Conservation (phyloP, 1,140 invertebrate species). For the Liolophura sinensis region DNA sequence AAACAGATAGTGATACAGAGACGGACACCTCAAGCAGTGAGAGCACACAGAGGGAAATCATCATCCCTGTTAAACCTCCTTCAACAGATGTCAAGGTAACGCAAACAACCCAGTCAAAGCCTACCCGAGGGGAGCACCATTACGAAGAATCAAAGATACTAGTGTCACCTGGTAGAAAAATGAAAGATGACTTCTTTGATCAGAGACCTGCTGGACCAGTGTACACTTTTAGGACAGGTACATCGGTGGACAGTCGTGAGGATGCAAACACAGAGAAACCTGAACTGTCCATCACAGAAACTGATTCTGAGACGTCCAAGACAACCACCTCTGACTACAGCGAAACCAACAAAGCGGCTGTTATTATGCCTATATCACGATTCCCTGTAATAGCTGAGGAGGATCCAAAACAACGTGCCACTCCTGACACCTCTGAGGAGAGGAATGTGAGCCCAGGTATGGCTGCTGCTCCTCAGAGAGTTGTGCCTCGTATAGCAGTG, state of each 20-base stretch:
- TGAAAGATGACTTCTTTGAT: slow-evolving; percentile 16
- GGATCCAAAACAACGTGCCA: too few relatives aligned
- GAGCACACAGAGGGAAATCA: too few relatives aligned
- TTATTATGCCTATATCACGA: not conserved
- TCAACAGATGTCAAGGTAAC: too few relatives aligned
- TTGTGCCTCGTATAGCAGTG: not conserved
- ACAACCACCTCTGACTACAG: slow-evolving; percentile 10
- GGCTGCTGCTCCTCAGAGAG: not conserved
- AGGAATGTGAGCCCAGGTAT: not conserved
- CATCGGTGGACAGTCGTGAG: not conserved
- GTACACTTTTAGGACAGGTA: slow-evolving; percentile 18
- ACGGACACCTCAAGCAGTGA: too few relatives aligned
- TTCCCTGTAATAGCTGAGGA: too few relatives aligned
- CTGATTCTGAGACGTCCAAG: slow-evolving; percentile 15
- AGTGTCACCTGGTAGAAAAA: slow-evolving; percentile 1
- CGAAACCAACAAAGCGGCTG: slow-evolving; percentile 8
- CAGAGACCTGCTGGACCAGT: slow-evolving; percentile 16
- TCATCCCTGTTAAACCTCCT: too few relatives aligned
- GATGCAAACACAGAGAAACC: not conserved
- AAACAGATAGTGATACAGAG: too few relatives aligned
- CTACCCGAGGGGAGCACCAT: not conserved
- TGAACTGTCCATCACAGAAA: not conserved
- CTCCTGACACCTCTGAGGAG: too few relatives aligned
- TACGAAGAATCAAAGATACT: not conserved
- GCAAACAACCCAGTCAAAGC: too few relatives aligned